Conservation (phyloP, 1,140 invertebrate species). For the Planococcus citri region DNA sequence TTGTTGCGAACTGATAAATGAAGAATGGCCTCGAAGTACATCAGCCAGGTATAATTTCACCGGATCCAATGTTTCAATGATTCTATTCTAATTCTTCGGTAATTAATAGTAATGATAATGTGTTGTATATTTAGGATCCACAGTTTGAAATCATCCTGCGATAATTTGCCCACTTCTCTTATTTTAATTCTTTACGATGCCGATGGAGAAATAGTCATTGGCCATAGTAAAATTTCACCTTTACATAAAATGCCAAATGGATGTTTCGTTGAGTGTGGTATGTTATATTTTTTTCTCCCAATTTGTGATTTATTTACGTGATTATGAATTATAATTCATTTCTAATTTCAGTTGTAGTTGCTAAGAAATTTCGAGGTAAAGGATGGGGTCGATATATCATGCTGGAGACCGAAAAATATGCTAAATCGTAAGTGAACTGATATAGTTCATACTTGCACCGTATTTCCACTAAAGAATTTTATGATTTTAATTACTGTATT, state of each 20-base stretch:
- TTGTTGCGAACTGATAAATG: constrained; percentile 29
- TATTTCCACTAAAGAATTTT: not conserved
- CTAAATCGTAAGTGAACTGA: constrained; percentile 24
- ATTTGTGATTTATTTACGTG: not conserved
- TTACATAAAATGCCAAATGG: constrained; percentile 26
- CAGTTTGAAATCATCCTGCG: constrained; percentile 28
- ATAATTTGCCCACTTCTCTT: constrained; percentile 29
- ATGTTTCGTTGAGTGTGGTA: constrained; percentile 29
- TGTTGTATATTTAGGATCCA: constrained; percentile 26
- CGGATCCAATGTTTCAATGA: not conserved
- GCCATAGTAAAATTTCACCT: constrained; percentile 28
- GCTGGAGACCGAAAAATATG: constrained; percentile 28
- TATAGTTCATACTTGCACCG: not conserved
- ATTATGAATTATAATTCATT: constrained; percentile 1
- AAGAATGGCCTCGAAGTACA: constrained; percentile 29
- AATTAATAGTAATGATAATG: not conserved
- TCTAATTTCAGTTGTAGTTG: constrained; percentile 27
- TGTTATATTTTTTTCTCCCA: constrained; percentile 1
- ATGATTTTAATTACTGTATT: not conserved
- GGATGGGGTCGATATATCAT: constrained; percentile 29
- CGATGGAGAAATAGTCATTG: constrained; percentile 25
- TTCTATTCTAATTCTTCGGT: not conserved
- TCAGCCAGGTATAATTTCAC: constrained; percentile 27
- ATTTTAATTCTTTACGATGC: constrained; percentile 25
- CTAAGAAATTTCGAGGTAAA: constrained; percentile 25